A percentile compares a stretch with the other conserved stretches of the same genome.
These are phyloP conservation scores for Callipepla squamata DNA, from an alignment of 2,113 vertebrate genomes.

Conservation along the genomic window DNA sequence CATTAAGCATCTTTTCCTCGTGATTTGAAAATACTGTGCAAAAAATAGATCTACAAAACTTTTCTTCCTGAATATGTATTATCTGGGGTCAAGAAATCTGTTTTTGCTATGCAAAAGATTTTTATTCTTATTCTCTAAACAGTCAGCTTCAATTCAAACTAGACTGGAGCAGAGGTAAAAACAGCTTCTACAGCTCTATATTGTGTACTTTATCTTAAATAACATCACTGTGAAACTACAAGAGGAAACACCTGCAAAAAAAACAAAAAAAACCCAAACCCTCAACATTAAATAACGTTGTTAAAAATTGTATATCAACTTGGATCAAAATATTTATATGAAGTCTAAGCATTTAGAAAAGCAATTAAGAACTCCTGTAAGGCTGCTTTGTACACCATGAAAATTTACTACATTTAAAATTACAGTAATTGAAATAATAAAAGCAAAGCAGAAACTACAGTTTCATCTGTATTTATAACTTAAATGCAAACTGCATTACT, in stretches of 20 bases:
- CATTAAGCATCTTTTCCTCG: neutral
- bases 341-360: conserved; percentile 1
- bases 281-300: neutral
- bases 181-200: conserved; percentile 10
- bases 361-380: conserved; percentile 31
- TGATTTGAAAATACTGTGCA: neutral
- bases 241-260: neutral
- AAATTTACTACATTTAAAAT: conserved; percentile 10
- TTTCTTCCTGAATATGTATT: neutral
- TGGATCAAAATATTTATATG: conserved; percentile 50
- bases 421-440: conserved; percentile 2
- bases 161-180: conserved; percentile 15
- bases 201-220: conserved; percentile 27
- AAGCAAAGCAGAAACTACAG: neutral
- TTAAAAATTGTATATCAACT: conserved; percentile 17
- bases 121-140: neutral
- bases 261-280: neutral
- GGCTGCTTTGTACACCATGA: neutral
- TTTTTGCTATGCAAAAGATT: neutral
- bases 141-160: neutral
- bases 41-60: neutral
- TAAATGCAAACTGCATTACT: neutral
- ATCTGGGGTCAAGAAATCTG: neutral
- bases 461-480: neutral
- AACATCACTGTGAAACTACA: neutral